Percentiles rank a stretch among this genome's conserved stretches.
These are phyloP conservation scores for Channa argus DNA, from an alignment of 2,113 vertebrate species.

Conservation along the genomic window DNA sequence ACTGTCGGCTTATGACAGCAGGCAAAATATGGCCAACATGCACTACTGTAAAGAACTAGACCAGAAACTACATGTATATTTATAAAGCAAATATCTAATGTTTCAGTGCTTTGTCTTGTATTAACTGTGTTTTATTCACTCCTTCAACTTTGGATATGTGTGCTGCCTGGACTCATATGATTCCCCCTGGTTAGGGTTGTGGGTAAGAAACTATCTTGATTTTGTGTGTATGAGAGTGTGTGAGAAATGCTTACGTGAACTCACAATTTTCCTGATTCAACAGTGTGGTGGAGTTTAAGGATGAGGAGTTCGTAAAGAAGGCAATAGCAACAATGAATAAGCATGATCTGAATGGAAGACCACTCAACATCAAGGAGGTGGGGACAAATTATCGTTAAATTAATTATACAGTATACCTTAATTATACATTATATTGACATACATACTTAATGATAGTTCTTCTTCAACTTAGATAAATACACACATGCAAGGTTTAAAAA, in stretches of 20 bases:
- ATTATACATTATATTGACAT: too few relatives aligned
- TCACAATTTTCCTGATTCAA: conserved; percentile 28
- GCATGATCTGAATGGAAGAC: conserved; percentile 94
- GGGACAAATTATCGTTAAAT: conserved; percentile 23
- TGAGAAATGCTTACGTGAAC: not conserved
- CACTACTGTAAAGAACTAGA: not conserved
- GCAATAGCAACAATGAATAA: conserved; percentile 97
- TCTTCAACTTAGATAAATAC: too few relatives aligned
- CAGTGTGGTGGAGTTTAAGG: conserved; percentile 99
- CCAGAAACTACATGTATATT: too few relatives aligned
- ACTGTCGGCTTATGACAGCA: conserved; percentile 38
- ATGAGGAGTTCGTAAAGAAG: conserved; percentile 98
- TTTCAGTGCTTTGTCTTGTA: conserved; percentile 8
- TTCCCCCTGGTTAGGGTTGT: conserved; percentile 88
- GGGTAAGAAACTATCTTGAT: conserved; percentile 86
- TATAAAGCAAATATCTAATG: not conserved
- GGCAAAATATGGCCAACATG: conserved; percentile 23
- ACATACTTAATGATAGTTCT: too few relatives aligned
- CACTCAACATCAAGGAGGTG: conserved; percentile 98
- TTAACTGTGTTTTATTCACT: conserved; percentile 81
- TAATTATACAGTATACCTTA: too few relatives aligned
- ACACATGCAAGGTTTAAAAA: too few relatives aligned
- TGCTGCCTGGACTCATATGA: conserved; percentile 61
- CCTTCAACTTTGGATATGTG: conserved; percentile 64
- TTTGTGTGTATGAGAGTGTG: not conserved